phyloP scores from a whole-genome alignment of 1,140 invertebrate genomes.

The Formica selysi region DNA sequence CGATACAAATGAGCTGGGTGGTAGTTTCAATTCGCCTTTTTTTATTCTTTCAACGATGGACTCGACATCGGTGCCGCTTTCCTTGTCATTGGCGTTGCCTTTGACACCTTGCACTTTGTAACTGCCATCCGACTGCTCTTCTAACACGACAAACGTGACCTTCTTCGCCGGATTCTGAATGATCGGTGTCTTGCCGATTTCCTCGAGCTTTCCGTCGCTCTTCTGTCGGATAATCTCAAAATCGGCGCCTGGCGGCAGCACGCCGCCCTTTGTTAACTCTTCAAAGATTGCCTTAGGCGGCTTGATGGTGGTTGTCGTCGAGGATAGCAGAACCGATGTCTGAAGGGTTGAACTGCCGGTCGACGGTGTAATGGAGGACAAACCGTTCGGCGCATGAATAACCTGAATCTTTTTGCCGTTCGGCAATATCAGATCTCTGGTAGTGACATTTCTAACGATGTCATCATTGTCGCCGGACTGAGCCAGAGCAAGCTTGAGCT shows the following conservation, averaged over 20 bases:
- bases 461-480: conserved; percentile 89
- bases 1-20: conserved; percentile 87
- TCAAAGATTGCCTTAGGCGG: conserved; percentile 89
- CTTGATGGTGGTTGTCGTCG: conserved; percentile 85
- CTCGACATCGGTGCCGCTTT: conserved; percentile 90
- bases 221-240: conserved; percentile 92
- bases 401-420: conserved; percentile 92
- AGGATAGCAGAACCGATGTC: conserved; percentile 58
- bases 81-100: conserved; percentile 90
- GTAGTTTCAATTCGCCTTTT: conserved; percentile 92
- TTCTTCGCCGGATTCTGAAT: conserved; percentile 90
- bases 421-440: conserved; percentile 90
- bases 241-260: conserved; percentile 91
- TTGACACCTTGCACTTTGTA: conserved; percentile 93
- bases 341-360: conserved; percentile 61
- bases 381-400: conserved; percentile 85
- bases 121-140: conserved; percentile 93
- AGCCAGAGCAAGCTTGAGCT: conserved; percentile 90
- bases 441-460: conserved; percentile 89
- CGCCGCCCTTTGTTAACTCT: conserved; percentile 91
- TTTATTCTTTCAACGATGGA: conserved; percentile 93
- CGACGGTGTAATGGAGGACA: conserved; percentile 74
- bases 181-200: conserved; percentile 88
- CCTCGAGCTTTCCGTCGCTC: conserved; percentile 90
- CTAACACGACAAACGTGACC: conserved; percentile 94